A percentile compares a stretch with the other conserved stretches of the same genome.
phyloP scores from a whole-genome alignment of 2,113 vertebrate species.

The Phyllopteryx taeniolatus region DNA sequence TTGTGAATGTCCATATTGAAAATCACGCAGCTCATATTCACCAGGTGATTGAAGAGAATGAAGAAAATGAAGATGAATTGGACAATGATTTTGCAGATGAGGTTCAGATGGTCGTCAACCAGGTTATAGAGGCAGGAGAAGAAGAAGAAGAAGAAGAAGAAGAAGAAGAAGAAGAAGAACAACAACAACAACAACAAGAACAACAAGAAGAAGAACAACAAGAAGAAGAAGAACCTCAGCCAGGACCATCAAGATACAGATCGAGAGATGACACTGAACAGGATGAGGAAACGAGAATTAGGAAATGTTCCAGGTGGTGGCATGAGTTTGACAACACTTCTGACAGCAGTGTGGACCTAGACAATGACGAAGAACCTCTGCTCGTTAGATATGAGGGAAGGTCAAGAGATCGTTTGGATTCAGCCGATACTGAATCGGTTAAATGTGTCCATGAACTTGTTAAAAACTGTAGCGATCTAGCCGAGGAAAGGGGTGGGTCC shows the following conservation, averaged over 20 bases:
- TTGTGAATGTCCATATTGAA: conserved; percentile 2
- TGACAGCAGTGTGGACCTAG: conserved; percentile 3
- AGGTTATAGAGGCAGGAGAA: neutral
- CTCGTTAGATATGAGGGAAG: neutral
- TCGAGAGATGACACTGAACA: neutral
- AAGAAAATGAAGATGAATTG: neutral
- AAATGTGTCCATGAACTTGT: neutral
- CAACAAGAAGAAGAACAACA: neutral
- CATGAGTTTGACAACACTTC: conserved; percentile 10
- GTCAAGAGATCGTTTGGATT: conserved; percentile 1
- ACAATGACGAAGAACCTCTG: conserved; percentile 2
- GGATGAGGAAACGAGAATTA: neutral
- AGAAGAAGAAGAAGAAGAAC: neutral
- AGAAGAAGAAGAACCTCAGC: conserved; percentile 3
- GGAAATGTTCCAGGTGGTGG: conserved; percentile 6
- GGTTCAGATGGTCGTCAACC: neutral
- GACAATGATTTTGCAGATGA: neutral
- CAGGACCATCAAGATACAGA: neutral
- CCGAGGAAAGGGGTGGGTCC: neutral
- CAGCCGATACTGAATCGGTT: neutral
- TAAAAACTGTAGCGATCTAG: neutral
- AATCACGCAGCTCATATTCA: neutral
- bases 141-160: neutral
- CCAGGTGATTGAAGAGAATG: neutral
- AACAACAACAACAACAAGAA: neutral